phyloP scores from a whole-genome alignment of 2,888 invertebrate species.

The Oscheius sp. region DNA sequence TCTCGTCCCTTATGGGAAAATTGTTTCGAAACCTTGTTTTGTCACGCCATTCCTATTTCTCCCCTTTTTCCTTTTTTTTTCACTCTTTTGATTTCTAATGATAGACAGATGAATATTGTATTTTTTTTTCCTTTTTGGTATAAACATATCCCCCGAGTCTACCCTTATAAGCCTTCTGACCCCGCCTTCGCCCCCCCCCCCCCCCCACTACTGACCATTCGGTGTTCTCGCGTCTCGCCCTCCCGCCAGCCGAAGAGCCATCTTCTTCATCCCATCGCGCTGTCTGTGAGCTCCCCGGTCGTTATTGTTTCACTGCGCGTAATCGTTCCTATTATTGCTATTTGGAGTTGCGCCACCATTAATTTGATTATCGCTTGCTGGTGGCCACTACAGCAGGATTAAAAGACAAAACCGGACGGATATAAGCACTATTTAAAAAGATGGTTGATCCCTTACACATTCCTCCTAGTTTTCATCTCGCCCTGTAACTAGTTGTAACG shows the following conservation, averaged over 20 bases:
- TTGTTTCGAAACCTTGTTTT: too few species aligned
- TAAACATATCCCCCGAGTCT: background rate
- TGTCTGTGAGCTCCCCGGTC: background rate
- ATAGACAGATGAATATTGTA: too few species aligned
- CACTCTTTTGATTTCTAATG: too few species aligned
- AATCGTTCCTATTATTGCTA: slow-evolving; percentile 37
- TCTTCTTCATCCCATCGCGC: too few species aligned
- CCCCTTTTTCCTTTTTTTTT: too few species aligned
- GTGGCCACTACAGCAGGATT: slow-evolving; percentile 35
- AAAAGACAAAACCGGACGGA: slow-evolving; percentile 28
- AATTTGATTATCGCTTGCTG: slow-evolving; percentile 36
- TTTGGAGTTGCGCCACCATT: slow-evolving; percentile 38
- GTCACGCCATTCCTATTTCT: too few species aligned
- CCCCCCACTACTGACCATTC: slow-evolving; percentile 5
- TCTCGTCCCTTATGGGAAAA: too few species aligned
- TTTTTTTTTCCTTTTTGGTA: too few species aligned
- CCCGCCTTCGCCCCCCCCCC: slow-evolving; percentile 25
- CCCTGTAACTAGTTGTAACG: slow-evolving; percentile 1
- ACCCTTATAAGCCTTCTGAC: slow-evolving; percentile 7
- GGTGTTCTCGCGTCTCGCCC: slow-evolving; percentile 11
- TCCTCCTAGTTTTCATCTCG: background rate
- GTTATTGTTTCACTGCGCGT: slow-evolving; percentile 34
- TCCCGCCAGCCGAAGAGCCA: background rate
- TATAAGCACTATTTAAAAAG: slow-evolving; percentile 5
- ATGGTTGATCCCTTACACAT: background rate